phyloP scores from a whole-genome alignment of 2,888 invertebrate genomes.

The Diaperis boleti region DNA sequence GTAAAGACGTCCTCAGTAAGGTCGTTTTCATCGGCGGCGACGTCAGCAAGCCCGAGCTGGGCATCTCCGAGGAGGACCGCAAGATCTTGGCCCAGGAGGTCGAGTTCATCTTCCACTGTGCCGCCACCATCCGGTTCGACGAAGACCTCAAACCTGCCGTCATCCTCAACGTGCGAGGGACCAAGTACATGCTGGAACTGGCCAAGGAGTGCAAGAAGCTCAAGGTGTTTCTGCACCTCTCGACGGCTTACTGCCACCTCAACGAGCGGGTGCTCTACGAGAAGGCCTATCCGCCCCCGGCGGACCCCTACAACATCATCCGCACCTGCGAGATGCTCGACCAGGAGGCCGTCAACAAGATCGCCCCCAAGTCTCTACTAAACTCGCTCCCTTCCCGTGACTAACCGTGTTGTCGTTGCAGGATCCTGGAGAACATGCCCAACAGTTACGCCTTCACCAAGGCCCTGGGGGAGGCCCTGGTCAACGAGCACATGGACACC shows the following conservation, averaged over 20 bases:
- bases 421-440: conserved; percentile 74
- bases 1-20: conserved; percentile 74
- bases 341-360: conserved; percentile 73
- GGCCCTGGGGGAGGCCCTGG: conserved; percentile 88
- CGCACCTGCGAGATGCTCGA: conserved; percentile 84
- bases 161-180: conserved; percentile 91
- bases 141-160: conserved; percentile 91
- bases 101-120: conserved; percentile 85
- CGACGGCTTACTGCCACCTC: conserved; percentile 93
- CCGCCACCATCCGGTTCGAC: conserved; percentile 86
- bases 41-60: conserved; percentile 76
- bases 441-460: conserved; percentile 96
- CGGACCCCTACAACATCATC: conserved; percentile 81
- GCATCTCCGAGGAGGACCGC: conserved; percentile 76
- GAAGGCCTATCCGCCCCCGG: conserved; percentile 87
- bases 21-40: conserved; percentile 82
- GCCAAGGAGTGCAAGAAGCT: conserved; percentile 83
- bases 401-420: conserved; percentile 60
- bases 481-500: conserved; percentile 80
- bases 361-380: conserved; percentile 12
- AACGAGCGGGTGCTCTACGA: conserved; percentile 85
- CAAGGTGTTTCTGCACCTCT: conserved; percentile 83
- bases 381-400: background rate
- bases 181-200: conserved; percentile 86
- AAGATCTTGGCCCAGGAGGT: conserved; percentile 75